Evolutionary conservation across 2,888 invertebrate species (phyloP).

Genomic region (Thecophora atra): DNA sequence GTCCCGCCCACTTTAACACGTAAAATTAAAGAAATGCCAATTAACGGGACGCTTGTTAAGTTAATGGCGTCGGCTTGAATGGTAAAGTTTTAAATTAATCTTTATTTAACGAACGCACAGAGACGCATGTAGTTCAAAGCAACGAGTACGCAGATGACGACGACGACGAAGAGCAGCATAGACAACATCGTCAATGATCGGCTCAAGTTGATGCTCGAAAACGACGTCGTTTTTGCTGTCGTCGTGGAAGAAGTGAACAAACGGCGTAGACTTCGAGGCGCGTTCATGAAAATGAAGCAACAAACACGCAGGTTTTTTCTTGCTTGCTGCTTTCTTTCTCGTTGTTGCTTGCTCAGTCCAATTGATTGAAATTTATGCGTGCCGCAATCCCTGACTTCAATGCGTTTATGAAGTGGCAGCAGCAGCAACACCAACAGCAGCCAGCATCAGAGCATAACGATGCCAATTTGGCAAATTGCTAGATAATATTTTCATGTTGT

Average conservation of each 20-base stretch:
- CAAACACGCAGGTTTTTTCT: background rate
- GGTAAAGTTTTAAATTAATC: background rate
- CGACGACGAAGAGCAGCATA: background rate
- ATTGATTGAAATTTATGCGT: conserved; percentile 28
- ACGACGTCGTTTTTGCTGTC: background rate
- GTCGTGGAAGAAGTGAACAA: background rate
- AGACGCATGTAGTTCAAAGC: conserved; percentile 12
- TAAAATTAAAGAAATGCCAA: conserved; percentile 2
- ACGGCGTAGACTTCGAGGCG: background rate
- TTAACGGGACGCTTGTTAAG: conserved; percentile 17
- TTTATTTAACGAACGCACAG: conserved; percentile 7
- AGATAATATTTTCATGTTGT: conserved; percentile 32
- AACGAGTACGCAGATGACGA: background rate
- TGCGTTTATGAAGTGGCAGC: conserved; percentile 27
- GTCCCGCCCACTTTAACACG: background rate
- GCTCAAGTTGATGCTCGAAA: background rate
- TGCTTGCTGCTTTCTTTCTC: background rate
- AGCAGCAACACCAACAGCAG: conserved; percentile 12
- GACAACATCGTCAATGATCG: background rate
- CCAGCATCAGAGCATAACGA: conserved; percentile 6
- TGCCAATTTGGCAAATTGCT: conserved; percentile 42
- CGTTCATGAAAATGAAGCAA: background rate
- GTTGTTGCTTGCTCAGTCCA: too few relatives aligned
- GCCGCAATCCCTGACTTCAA: background rate
- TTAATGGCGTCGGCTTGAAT: background rate